Conservation (phyloP, 2,797 vertebrate genomes). For the Rhinatrema bivittatum region DNA sequence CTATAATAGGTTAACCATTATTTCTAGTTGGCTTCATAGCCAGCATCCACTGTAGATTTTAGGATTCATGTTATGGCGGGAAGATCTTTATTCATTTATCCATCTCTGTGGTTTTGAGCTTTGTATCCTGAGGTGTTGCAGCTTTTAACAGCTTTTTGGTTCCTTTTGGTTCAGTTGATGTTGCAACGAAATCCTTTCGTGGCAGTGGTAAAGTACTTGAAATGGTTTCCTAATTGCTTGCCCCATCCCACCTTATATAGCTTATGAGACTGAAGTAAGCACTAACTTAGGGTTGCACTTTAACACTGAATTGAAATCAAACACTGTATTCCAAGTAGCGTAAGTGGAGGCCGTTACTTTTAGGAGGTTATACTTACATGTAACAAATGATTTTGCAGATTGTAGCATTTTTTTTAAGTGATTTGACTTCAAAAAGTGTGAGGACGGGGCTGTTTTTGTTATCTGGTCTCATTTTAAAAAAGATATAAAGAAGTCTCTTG, state of each 20-base stretch:
- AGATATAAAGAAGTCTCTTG: too few relatives aligned
- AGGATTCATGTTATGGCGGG: too few relatives aligned
- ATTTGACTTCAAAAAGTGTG: too few relatives aligned
- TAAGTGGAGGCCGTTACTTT: constrained; percentile 32
- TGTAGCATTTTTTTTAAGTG: too few relatives aligned
- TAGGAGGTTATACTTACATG: constrained; percentile 36
- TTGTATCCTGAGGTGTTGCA: constrained; percentile 37
- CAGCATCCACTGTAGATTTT: too few relatives aligned
- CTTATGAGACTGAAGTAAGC: constrained; percentile 43
- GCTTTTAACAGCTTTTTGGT: constrained; percentile 16
- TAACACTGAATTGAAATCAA: constrained; percentile 46
- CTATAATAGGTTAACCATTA: too few relatives aligned
- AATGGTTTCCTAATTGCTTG: constrained; percentile 20
- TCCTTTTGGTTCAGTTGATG: constrained; percentile 22
- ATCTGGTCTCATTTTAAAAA: too few relatives aligned
- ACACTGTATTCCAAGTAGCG: constrained; percentile 33
- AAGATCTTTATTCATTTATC: too few relatives aligned
- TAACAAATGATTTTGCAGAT: too few relatives aligned
- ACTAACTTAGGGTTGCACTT: constrained; percentile 51
- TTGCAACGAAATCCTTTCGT: constrained; percentile 15
- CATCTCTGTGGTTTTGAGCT: constrained; percentile 38
- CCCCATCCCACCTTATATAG: too few relatives aligned
- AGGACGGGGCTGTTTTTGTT: too few relatives aligned
- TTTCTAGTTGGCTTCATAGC: too few relatives aligned
- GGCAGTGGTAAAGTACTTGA: constrained; percentile 34